phyloP scores from a whole-genome alignment of 2,888 invertebrate species.

The Steinernema scapterisci region DNA sequence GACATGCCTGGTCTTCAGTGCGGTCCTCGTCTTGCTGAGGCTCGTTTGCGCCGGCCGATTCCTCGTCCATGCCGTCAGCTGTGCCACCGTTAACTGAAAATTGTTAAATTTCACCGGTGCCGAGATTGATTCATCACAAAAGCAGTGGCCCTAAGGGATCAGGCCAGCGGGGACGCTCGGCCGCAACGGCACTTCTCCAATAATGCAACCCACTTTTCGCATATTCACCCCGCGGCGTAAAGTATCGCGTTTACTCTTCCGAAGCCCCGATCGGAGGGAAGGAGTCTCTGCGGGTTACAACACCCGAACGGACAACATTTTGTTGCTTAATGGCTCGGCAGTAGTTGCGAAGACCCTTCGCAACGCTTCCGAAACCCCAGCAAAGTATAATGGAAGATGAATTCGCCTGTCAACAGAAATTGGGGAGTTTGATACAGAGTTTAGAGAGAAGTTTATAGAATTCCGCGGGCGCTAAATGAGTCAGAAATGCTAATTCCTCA shows the following conservation, averaged over 20 bases:
- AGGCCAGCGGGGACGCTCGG: background rate
- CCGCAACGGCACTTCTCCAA: background rate
- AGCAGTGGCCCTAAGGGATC: background rate
- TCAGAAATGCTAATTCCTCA: too few relatives aligned
- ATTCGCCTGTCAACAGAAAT: too few relatives aligned
- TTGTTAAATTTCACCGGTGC: slow-evolving; percentile 30
- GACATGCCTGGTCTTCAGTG: slow-evolving; percentile 64
- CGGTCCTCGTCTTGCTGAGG: slow-evolving; percentile 53
- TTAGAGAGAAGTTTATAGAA: too few relatives aligned
- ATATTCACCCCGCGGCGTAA: slow-evolving; percentile 13
- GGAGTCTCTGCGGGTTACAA: background rate
- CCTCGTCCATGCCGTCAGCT: slow-evolving; percentile 50
- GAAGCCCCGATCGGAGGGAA: background rate
- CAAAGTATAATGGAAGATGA: too few relatives aligned
- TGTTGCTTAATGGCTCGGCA: background rate
- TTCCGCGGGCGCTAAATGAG: too few relatives aligned
- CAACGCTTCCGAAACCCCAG: too few relatives aligned
- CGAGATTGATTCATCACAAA: slow-evolving; percentile 30
- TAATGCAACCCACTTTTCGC: background rate
- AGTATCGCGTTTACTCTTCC: slow-evolving; percentile 3
- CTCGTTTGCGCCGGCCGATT: slow-evolving; percentile 47
- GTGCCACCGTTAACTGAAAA: slow-evolving; percentile 44
- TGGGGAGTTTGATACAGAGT: too few relatives aligned
- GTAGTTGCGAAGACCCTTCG: too few relatives aligned
- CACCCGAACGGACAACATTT: background rate